A percentile compares a stretch with the other conserved stretches of the same genome.
Conservation (phyloP, 2,888 invertebrate species). For the Platycheirus rosarum region DNA sequence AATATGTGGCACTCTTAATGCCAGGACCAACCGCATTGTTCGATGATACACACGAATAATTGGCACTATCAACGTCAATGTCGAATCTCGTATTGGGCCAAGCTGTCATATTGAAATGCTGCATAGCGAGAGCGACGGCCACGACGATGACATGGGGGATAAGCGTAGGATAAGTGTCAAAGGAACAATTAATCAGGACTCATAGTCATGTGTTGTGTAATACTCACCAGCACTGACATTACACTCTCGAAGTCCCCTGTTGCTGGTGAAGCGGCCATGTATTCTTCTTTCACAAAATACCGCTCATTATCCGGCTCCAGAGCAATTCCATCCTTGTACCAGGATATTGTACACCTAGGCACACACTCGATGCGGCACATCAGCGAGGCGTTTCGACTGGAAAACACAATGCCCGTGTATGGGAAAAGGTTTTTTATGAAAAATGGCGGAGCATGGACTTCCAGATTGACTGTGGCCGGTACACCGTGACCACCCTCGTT, state of each 20-base stretch:
- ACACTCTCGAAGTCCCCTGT: conserved; percentile 95
- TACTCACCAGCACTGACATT: conserved; percentile 90
- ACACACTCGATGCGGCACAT: conserved; percentile 95
- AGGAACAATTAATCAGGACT: conserved; percentile 71
- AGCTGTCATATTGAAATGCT: conserved; percentile 93
- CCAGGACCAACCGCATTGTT: conserved; percentile 90
- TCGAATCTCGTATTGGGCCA: conserved; percentile 92
- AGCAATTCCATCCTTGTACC: conserved; percentile 90
- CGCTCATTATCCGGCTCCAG: conserved; percentile 84
- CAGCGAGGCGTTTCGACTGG: conserved; percentile 89
- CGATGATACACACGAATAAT: conserved; percentile 92
- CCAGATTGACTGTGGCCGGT: conserved; percentile 87
- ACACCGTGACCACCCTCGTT: conserved; percentile 93
- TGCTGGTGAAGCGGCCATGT: conserved; percentile 88
- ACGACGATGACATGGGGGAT: conserved; percentile 15
- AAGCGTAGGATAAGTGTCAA: conserved; percentile 40
- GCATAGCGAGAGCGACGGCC: no score
- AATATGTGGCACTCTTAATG: conserved; percentile 92
- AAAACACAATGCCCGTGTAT: conserved; percentile 91
- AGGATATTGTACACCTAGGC: conserved; percentile 92
- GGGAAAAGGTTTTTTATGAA: conserved; percentile 93
- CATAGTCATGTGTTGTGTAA: not conserved
- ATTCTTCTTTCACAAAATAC: conserved; percentile 88
- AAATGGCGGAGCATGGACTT: conserved; percentile 92
- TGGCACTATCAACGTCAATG: conserved; percentile 89